phyloP scores from a whole-genome alignment of 2,113 vertebrate species.

The Tetraodon nigroviridis region DNA sequence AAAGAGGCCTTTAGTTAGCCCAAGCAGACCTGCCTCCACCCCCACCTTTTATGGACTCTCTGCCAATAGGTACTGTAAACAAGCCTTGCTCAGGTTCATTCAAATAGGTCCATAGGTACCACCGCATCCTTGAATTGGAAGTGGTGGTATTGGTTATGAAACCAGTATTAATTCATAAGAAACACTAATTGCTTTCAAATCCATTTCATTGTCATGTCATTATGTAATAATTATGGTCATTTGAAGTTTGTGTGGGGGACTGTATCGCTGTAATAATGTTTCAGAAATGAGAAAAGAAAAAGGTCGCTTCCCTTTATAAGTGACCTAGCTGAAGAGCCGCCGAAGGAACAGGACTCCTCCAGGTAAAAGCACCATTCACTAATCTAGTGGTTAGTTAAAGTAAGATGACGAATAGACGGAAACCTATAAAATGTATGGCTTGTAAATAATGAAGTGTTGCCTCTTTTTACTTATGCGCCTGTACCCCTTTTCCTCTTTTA shows the following conservation, averaged over 20 bases:
- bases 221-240: background rate
- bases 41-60: constrained; percentile 82
- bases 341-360: constrained; percentile 98
- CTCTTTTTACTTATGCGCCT: background rate
- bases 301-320: constrained; percentile 78
- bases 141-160: background rate
- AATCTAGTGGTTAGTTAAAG: background rate
- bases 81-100: background rate
- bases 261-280: background rate
- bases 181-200: no score
- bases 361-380: constrained; percentile 69
- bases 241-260: background rate
- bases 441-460: no score
- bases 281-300: constrained; percentile 89
- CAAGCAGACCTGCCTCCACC: constrained; percentile 76
- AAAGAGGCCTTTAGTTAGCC: constrained; percentile 83
- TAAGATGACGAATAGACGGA: no score
- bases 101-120: background rate
- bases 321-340: constrained; percentile 92
- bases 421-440: no score
- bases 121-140: background rate
- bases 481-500: background rate
- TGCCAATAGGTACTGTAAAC: constrained; percentile 82
- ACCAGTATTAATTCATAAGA: background rate
- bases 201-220: no score